Percentiles rank a stretch among this genome's conserved stretches.
phyloP scores from a whole-genome alignment of 2,113 vertebrate genomes.

The Hippopotamus amphibius region DNA sequence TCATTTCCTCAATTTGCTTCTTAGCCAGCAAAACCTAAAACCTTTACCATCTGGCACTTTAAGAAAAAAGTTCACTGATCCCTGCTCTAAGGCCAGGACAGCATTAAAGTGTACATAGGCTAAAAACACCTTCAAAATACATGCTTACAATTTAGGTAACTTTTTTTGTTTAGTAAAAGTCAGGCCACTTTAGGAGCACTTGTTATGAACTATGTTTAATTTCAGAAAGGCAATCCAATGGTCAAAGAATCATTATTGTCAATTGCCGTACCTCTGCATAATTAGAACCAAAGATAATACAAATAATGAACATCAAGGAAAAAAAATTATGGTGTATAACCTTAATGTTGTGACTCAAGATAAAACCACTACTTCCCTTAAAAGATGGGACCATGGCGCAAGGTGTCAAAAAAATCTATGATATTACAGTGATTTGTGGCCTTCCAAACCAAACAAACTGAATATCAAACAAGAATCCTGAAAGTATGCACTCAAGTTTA shows the following conservation, averaged over 20 bases:
- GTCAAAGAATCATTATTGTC: not conserved
- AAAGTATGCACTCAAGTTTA: not conserved
- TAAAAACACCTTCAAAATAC: not conserved
- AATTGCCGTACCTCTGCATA: not conserved
- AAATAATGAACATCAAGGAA: not conserved
- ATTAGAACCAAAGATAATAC: not conserved
- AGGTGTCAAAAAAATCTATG: not conserved
- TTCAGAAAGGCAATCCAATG: not conserved
- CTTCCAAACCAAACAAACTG: not conserved
- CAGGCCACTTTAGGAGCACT: not conserved
- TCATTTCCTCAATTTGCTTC: not conserved
- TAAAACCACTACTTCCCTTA: not conserved
- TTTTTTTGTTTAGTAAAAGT: slow-evolving; percentile 1
- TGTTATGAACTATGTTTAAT: not conserved
- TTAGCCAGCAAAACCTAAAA: slow-evolving; percentile 4
- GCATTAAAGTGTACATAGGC: not conserved
- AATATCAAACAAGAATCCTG: not conserved
- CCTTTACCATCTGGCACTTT: not conserved
- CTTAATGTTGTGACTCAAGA: not conserved
- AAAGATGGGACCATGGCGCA: not conserved
- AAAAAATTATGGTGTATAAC: not conserved
- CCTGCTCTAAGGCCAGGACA: not conserved
- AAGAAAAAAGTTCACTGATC: not conserved
- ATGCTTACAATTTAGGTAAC: not conserved
- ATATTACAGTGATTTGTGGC: not conserved